Conservation (phyloP, 2,797 vertebrate genomes). For the Micropoecilia bifurca region DNA sequence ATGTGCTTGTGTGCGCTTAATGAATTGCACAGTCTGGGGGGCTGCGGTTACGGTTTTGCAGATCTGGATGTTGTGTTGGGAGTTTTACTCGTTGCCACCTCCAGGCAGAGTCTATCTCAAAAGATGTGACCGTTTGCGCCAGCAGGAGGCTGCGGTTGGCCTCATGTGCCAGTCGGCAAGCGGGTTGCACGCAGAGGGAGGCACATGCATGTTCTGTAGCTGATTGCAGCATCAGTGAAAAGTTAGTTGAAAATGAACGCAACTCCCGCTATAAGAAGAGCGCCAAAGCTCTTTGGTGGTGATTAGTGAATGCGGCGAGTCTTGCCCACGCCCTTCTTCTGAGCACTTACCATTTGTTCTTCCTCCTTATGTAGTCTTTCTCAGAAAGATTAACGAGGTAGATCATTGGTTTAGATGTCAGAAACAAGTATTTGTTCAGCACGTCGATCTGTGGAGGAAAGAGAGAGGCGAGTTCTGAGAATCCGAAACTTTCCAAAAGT, state of each 20-base stretch:
- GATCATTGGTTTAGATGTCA: conserved; percentile 98
- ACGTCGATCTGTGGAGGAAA: conserved; percentile 88
- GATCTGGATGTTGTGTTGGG: conserved; percentile 80
- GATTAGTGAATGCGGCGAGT: conserved; percentile 44
- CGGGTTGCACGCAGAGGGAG: conserved; percentile 10
- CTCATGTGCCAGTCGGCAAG: conserved; percentile 30
- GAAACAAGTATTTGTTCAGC: conserved; percentile 97
- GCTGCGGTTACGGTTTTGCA: conserved; percentile 75
- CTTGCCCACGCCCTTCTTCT: conserved; percentile 20
- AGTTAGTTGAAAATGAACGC: conserved; percentile 39
- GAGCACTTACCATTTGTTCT: conserved; percentile 96
- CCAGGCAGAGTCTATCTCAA: conserved; percentile 66
- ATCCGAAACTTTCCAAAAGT: conserved; percentile 63
- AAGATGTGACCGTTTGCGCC: conserved; percentile 59
- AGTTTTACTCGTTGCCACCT: conserved; percentile 67
- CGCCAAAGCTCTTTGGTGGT: conserved; percentile 31
- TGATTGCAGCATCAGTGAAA: conserved; percentile 42
- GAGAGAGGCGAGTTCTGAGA: conserved; percentile 54
- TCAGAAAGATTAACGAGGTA: conserved; percentile 98
- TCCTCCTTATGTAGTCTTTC: conserved; percentile 96
- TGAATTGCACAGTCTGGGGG: conserved; percentile 88
- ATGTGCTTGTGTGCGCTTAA: conserved; percentile 91
- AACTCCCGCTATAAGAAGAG: conserved; percentile 20
- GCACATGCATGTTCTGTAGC: conserved; percentile 15
- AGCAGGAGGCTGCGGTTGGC: conserved; percentile 63